Base-by-base conservation (phyloP, 2,888 invertebrate genomes). In the Ceraclea dissimilis region DNA sequence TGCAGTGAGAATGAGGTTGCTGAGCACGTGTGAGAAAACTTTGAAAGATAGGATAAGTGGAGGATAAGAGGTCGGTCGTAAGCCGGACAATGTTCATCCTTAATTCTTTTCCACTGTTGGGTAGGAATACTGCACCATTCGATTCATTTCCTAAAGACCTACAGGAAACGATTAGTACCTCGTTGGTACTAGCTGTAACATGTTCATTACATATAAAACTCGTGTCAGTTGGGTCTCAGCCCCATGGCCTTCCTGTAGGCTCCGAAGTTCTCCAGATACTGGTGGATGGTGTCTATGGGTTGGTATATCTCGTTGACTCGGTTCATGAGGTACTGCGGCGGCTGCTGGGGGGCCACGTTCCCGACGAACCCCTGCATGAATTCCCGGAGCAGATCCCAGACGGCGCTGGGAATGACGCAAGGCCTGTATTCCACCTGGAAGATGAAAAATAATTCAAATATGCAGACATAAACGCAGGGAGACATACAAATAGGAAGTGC, bases 261-360 rank as follows among this genome's bases (percentile, higher is more conserved):
- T 60, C 87, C 89, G 69, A 96, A 96, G 68, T 95, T 93, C 72
- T 96, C 95, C 67, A 95, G 77, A 69, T 96, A 96, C 69, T 96
- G 96, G 64, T 92, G 90, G 60, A 95, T 86, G 0, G 94, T 94
- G 69, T 96, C 94, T 64, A 92, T 85, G 0, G 96, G 93, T 22
- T 89, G 87, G 71, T 93, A 95, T 54, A 89, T 80, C 51, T 90
- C 90, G 67, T 88, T 90, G 84, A 90, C 86, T 61, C 86, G 80
- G 64, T 80, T 83, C 67, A 86, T 75, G 1, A 89, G 74, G 67
- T 86, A 89, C 63, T 84, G 79, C 5, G 92, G 88, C 1, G 88
- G 86, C 59, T 85, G 81, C 60, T 85, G 84, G 1, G 86, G 81
- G 0, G 90, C 84, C 2, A 81, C 75, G 1, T 85, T 83, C 0